These are phyloP conservation scores for Mythimna loreyi DNA, from an alignment of 2,888 invertebrate genomes.

Conservation along the genomic window DNA sequence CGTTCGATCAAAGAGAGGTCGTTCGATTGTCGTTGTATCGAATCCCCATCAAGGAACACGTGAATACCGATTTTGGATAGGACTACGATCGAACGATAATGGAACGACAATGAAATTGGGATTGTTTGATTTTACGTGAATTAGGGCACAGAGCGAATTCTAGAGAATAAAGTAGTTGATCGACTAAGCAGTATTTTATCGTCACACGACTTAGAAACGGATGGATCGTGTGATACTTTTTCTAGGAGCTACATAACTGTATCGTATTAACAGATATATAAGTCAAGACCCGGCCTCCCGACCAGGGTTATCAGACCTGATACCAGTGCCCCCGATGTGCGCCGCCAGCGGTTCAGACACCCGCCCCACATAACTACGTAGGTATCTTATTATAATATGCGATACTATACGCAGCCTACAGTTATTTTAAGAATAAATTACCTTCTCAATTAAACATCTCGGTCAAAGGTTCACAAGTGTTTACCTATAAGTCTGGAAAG, in stretches of 20 bases:
- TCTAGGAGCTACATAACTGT: constrained; percentile 25
- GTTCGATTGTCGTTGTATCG: too few relatives aligned
- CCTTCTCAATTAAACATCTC: constrained; percentile 16
- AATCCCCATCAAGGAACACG: too few relatives aligned
- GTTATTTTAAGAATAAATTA: constrained; percentile 53
- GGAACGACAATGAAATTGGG: too few relatives aligned
- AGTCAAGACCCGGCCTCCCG: constrained; percentile 73
- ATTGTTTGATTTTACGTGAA: too few relatives aligned
- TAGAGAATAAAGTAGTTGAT: neutral
- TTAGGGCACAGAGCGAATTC: too few relatives aligned
- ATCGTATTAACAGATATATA: constrained; percentile 47
- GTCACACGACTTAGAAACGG: constrained; percentile 38
- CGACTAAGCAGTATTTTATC: neutral
- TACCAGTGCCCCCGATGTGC: constrained; percentile 59
- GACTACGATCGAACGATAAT: too few relatives aligned
- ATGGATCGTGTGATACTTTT: constrained; percentile 28
- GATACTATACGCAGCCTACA: constrained; percentile 37
- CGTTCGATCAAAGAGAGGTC: too few relatives aligned
- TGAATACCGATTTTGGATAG: too few relatives aligned
- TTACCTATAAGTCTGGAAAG: constrained; percentile 11
- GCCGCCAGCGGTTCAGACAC: constrained; percentile 53
- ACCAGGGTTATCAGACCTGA: constrained; percentile 70
- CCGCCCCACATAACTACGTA: constrained; percentile 60
- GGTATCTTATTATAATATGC: constrained; percentile 38
- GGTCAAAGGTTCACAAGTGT: constrained; percentile 21